Evolutionary conservation across 2,888 invertebrate genomes (phyloP).

Genomic region (Chaitophorus viminalis): DNA sequence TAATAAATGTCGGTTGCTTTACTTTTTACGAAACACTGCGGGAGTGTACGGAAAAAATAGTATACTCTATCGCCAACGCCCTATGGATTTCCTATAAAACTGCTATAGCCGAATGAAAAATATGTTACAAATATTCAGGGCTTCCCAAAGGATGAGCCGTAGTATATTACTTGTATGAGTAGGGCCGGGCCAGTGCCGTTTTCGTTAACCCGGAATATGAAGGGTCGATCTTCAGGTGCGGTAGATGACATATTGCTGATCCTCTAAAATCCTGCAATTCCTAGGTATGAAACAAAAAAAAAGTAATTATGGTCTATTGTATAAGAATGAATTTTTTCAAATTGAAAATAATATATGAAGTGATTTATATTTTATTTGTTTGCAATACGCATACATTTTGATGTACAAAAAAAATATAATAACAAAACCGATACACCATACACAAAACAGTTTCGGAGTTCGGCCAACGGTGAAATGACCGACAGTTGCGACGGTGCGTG

Average conservation of each 20-base stretch:
- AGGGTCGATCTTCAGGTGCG: slow-evolving; percentile 73
- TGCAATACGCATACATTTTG: background rate
- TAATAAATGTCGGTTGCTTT: background rate
- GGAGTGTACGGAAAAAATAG: slow-evolving; percentile 23
- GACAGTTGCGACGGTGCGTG: slow-evolving; percentile 22
- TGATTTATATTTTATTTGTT: background rate
- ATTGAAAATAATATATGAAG: background rate
- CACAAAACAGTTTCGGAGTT: slow-evolving; percentile 33
- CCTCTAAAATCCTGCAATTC: slow-evolving; percentile 9
- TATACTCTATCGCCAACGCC: slow-evolving; percentile 39
- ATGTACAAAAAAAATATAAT: slow-evolving; percentile 1
- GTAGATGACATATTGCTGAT: slow-evolving; percentile 52
- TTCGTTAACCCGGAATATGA: slow-evolving; percentile 80
- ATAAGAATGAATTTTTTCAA: background rate
- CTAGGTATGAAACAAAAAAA: background rate
- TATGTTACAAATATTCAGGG: slow-evolving; percentile 9
- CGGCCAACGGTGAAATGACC: slow-evolving; percentile 52
- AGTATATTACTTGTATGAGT: slow-evolving; percentile 74
- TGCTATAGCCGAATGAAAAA: slow-evolving; percentile 5
- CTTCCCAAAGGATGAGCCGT: slow-evolving; percentile 7
- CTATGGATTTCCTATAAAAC: slow-evolving; percentile 54
- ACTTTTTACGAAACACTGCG: background rate
- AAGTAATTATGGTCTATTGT: background rate
- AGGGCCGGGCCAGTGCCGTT: slow-evolving; percentile 80
- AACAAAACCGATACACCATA: slow-evolving; percentile 31